These are phyloP conservation scores for Diprion similis DNA, from an alignment of 1,140 invertebrate species.

Conservation along the genomic window DNA sequence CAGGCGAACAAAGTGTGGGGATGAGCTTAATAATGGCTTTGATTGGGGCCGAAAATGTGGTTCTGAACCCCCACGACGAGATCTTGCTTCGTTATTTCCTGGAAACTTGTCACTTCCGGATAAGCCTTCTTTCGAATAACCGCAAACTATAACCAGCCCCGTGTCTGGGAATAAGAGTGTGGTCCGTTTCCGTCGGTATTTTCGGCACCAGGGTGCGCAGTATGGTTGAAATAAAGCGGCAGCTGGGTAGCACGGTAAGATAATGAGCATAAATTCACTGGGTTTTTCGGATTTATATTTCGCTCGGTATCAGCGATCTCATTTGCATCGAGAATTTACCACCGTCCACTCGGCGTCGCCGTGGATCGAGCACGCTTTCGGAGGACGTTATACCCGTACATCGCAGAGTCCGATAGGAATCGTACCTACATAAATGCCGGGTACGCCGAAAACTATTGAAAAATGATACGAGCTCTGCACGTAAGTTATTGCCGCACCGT, in stretches of 20 bases:
- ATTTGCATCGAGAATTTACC: conserved; percentile 58
- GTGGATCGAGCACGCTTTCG: too few relatives aligned
- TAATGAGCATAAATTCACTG: conserved; percentile 59
- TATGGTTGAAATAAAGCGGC: background rate
- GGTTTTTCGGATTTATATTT: conserved; percentile 61
- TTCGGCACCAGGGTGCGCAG: too few relatives aligned
- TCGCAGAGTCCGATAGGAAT: background rate
- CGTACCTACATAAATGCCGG: conserved; percentile 42
- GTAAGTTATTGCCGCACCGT: conserved; percentile 55
- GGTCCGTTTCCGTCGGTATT: too few relatives aligned
- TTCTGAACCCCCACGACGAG: conserved; percentile 36
- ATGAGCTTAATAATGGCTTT: conserved; percentile 56
- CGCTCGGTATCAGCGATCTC: conserved; percentile 54
- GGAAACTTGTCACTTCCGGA: background rate
- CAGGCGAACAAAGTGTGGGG: conserved; percentile 42
- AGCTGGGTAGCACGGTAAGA: conserved; percentile 24
- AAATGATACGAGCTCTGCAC: conserved; percentile 53
- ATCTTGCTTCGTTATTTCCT: conserved; percentile 31
- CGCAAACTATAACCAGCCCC: too few relatives aligned
- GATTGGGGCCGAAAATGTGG: conserved; percentile 56
- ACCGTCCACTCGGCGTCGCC: conserved; percentile 35
- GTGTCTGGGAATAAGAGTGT: too few relatives aligned
- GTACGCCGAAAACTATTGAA: conserved; percentile 49
- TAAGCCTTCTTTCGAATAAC: background rate
- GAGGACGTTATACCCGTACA: too few relatives aligned